These are phyloP conservation scores for Aphelenchoides fujianensis DNA, from an alignment of 1,140 invertebrate genomes.

Conservation along the genomic window DNA sequence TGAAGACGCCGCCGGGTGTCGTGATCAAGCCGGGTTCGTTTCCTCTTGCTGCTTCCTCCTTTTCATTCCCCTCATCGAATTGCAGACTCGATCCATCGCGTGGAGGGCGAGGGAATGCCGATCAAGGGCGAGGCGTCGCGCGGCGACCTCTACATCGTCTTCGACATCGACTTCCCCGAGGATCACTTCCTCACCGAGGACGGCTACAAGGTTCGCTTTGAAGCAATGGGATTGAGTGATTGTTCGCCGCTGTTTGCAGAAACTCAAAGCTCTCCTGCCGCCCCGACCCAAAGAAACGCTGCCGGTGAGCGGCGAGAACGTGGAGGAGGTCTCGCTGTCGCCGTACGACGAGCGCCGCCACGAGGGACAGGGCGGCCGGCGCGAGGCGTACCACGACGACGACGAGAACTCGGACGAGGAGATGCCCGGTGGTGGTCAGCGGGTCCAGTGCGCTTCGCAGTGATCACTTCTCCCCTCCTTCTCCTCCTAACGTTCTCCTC, in stretches of 20 bases:
- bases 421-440: slow-evolving; percentile 3
- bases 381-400: slow-evolving; percentile 48
- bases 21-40: slow-evolving; percentile 70
- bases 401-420: slow-evolving; percentile 6
- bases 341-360: slow-evolving; percentile 47
- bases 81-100: slow-evolving; percentile 63
- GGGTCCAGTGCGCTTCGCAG: slow-evolving; percentile 17
- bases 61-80: slow-evolving; percentile 31
- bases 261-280: slow-evolving; percentile 40
- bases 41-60: slow-evolving; percentile 23
- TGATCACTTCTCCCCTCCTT: slow-evolving; percentile 7
- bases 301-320: slow-evolving; percentile 22
- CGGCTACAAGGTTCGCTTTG: slow-evolving; percentile 67
- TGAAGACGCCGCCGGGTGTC: slow-evolving; percentile 73
- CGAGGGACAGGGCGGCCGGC: slow-evolving; percentile 20
- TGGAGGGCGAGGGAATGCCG: slow-evolving; percentile 69
- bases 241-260: slow-evolving; percentile 26
- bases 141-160: slow-evolving; percentile 82
- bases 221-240: not conserved
- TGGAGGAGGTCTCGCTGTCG: slow-evolving; percentile 45
- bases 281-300: slow-evolving; percentile 23
- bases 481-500: too few species aligned
- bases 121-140: slow-evolving; percentile 74
- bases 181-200: slow-evolving; percentile 74
- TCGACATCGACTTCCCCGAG: slow-evolving; percentile 78